Base-by-base conservation (phyloP, 2,888 invertebrate species). In the Charanyca ferruginea region DNA sequence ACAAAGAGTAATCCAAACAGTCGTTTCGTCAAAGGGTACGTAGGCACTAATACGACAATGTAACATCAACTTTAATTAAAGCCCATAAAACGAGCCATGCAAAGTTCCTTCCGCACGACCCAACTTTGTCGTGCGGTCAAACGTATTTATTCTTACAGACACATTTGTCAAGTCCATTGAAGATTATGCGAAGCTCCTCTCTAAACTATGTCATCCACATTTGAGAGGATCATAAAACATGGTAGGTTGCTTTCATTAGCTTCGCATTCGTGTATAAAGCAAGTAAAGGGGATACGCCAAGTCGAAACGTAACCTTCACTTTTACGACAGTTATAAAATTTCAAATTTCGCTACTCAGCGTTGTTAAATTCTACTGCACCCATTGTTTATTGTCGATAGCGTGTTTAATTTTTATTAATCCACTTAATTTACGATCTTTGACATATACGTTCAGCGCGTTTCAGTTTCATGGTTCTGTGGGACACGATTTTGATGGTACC, bases 261-360 rank as follows among this genome's bases (percentile, higher is more conserved):
- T 83, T 72, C 73, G 82, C 84, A 83, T 85, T 83, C 78, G 77
- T 80, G 85, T 87, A 90, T 93, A 93, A 92, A 90, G 88, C 87
- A 86, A 89, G 89, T 90, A 89, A 88, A 86, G 87, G 85, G 86
- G 81, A 88, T 89, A 88, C 86, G 77, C 85, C 83, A 86, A 88
- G 89, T 85, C 85, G 85, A 90, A 89, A 90, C 89, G 87, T 89
- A 91, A 91, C 91, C 91, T 90, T 86, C 85, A 82, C 83, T 90
- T 94, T 94, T 92, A 94, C 87, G 93, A 89, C 83, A 74, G 88
- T 83, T 89, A 92, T 94, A 93, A 94, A 94, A 93, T 91, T 91
- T 92, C 84, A 91, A 93, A 94, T 92, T 93, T 90, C 84, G 85
- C 90, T 87, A 87, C 89, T 91, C 89, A 85, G 83, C 84, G 84